phyloP scores from a whole-genome alignment of 2,888 invertebrate species.

The Rosalia funebris region DNA sequence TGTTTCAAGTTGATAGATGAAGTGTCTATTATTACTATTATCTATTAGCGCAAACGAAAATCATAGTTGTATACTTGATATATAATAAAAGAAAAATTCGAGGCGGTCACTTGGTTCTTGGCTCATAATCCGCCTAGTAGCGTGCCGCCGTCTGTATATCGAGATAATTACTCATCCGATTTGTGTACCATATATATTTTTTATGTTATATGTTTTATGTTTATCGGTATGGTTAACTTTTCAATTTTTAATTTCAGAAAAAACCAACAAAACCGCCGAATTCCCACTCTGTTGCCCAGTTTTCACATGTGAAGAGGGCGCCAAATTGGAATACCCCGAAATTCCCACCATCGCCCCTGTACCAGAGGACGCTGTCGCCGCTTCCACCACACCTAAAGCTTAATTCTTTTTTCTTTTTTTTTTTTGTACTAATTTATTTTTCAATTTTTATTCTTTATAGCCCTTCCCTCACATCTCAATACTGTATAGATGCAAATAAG shows the following conservation, averaged over 20 bases:
- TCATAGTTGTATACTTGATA: no score
- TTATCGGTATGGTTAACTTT: no score
- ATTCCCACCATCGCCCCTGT: conserved; percentile 68
- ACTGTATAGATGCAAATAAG: conserved; percentile 6
- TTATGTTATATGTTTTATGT: no score
- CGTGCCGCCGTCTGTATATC: no score
- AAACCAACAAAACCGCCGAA: conserved; percentile 88
- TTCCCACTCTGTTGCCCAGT: conserved; percentile 89
- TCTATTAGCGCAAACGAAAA: no score
- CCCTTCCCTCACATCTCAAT: background rate
- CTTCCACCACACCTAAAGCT: conserved; percentile 52
- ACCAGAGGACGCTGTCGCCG: conserved; percentile 52
- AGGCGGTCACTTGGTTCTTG: no score
- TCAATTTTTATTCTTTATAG: background rate
- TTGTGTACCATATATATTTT: no score
- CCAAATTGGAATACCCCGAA: conserved; percentile 86
- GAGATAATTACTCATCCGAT: no score
- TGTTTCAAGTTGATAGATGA: no score
- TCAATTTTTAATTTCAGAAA: conserved; percentile 70
- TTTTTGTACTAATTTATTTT: conserved; percentile 20
- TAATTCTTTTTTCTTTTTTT: conserved; percentile 15
- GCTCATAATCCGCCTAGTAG: no score
- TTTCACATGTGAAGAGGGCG: conserved; percentile 88
- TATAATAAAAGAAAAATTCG: no score
- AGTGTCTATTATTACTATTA: no score